Conservation (phyloP, 2,888 invertebrate genomes). For the Tuta absoluta region DNA sequence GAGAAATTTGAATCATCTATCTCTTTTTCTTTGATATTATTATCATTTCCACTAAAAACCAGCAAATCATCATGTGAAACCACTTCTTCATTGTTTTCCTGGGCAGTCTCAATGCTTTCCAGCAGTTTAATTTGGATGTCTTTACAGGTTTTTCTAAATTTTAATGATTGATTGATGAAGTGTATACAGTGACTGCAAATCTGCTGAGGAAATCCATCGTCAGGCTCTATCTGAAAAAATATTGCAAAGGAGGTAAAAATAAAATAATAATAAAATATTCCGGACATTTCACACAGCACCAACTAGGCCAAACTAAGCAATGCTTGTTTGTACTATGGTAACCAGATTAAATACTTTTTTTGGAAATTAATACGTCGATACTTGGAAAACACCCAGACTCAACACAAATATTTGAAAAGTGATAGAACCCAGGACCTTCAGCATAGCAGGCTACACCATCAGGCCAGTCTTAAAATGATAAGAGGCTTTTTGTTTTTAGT, state of each 20-base stretch:
- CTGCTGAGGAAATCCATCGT: slow-evolving; percentile 47
- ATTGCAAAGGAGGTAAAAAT: too few relatives aligned
- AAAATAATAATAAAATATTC: too few relatives aligned
- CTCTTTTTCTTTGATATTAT: not conserved
- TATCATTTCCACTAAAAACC: slow-evolving; percentile 4
- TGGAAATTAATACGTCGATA: too few relatives aligned
- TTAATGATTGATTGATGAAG: slow-evolving; percentile 43
- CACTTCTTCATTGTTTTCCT: not conserved
- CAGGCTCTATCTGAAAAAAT: slow-evolving; percentile 38
- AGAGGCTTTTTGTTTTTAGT: too few relatives aligned
- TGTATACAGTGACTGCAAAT: slow-evolving; percentile 48
- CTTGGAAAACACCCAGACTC: not conserved
- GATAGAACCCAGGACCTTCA: too few relatives aligned
- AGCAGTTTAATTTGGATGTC: slow-evolving; percentile 30
- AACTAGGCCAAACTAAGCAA: too few relatives aligned
- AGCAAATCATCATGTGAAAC: not conserved
- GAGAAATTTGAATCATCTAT: not conserved
- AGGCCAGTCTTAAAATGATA: too few relatives aligned
- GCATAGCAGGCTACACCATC: too few relatives aligned
- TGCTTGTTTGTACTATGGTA: too few relatives aligned
- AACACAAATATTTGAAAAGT: too few relatives aligned
- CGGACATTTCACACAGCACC: too few relatives aligned
- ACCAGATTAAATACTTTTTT: too few relatives aligned
- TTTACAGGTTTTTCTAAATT: slow-evolving; percentile 49
- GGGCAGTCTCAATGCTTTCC: not conserved